Percentiles rank a stretch among this genome's conserved stretches.
These are phyloP conservation scores for Limonius californicus DNA, from an alignment of 1,140 invertebrate genomes.

Conservation along the genomic window DNA sequence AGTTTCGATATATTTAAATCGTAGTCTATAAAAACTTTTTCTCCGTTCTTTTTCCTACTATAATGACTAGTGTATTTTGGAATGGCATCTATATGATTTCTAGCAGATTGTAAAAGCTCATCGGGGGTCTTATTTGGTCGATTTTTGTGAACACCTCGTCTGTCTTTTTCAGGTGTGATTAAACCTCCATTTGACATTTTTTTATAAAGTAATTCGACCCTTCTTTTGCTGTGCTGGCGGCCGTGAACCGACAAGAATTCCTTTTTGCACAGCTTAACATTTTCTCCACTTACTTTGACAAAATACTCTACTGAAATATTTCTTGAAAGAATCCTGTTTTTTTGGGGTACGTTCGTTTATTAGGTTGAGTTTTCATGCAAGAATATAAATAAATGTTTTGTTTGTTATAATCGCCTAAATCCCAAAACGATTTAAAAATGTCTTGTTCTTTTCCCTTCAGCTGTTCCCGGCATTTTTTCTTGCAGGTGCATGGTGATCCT, in stretches of 20 bases:
- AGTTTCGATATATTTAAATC: conserved; percentile 7
- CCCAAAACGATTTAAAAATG: too few species aligned
- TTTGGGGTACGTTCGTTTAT: conserved; percentile 7
- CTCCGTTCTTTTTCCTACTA: too few species aligned
- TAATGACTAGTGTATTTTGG: too few species aligned
- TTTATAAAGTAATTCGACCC: too few species aligned
- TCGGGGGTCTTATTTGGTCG: too few species aligned
- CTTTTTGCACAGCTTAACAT: background rate
- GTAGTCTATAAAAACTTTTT: conserved; percentile 2
- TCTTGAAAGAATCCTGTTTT: background rate
- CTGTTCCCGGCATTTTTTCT: conserved; percentile 17
- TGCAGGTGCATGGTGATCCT: too few species aligned
- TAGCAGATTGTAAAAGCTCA: too few species aligned
- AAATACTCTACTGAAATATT: background rate
- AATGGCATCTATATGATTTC: too few species aligned
- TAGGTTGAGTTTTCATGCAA: conserved; percentile 12
- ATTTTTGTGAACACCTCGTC: too few species aligned
- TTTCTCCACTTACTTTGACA: background rate
- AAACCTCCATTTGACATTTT: background rate
- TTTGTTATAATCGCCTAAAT: conserved; percentile 18
- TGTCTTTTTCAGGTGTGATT: too few species aligned
- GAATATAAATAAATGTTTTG: conserved; percentile 24
- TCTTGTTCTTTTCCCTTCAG: conserved; percentile 7
- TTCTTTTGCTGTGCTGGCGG: conserved; percentile 1
- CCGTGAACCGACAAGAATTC: conserved; percentile 7